Percentiles rank a stretch among this genome's conserved stretches.
These are phyloP conservation scores for Macropis europaea DNA, from an alignment of 2,888 invertebrate species.

Conservation along the genomic window DNA sequence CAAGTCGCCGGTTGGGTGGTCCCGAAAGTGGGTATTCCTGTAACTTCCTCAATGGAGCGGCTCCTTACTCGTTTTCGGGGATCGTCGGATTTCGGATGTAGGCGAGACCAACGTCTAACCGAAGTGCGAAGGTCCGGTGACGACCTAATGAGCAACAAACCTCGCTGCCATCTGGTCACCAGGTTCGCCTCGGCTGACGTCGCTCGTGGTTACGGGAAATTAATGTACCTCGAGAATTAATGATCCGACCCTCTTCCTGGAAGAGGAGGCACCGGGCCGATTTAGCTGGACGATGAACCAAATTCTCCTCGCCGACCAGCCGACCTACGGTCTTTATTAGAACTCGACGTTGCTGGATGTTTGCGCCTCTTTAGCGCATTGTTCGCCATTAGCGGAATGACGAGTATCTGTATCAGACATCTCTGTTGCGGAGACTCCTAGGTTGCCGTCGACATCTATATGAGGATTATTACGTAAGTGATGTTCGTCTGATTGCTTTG, in stretches of 20 bases:
- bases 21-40: slow-evolving; percentile 45
- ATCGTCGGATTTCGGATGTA: slow-evolving; percentile 63
- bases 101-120: slow-evolving; percentile 59
- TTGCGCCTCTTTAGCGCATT: no score
- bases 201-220: slow-evolving; percentile 70
- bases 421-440: no score
- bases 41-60: slow-evolving; percentile 59
- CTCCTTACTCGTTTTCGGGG: slow-evolving; percentile 49
- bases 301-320: background rate
- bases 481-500: no score
- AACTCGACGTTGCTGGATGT: no score
- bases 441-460: no score
- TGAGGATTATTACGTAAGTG: no score
- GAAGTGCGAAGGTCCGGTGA: slow-evolving; percentile 66
- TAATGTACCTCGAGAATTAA: slow-evolving; percentile 77
- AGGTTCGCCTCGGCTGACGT: slow-evolving; percentile 64
- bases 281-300: background rate
- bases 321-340: no score
- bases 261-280: slow-evolving; percentile 45
- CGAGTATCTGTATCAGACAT: no score
- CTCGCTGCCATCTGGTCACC: slow-evolving; percentile 74
- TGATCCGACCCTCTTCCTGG: slow-evolving; percentile 64
- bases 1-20: slow-evolving; percentile 52
- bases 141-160: slow-evolving; percentile 67
- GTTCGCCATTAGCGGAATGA: no score